phyloP scores from a whole-genome alignment of 2,888 invertebrate species.

The Abscondita cerata region DNA sequence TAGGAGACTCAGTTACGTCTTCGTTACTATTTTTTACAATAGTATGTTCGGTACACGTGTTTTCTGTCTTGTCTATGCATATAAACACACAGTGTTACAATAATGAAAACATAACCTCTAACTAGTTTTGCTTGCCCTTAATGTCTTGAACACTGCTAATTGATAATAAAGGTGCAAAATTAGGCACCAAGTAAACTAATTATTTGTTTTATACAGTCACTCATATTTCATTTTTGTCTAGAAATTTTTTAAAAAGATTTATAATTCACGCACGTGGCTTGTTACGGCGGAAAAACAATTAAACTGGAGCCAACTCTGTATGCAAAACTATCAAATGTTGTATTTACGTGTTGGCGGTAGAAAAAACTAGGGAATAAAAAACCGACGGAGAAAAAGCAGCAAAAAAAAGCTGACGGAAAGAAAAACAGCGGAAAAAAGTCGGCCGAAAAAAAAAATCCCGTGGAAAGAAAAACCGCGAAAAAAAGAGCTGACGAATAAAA shows the following conservation, averaged over 20 bases:
- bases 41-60: not conserved
- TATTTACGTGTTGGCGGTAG: not conserved
- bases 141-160: not conserved
- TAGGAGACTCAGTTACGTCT: not conserved
- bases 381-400: too few species aligned
- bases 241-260: not conserved
- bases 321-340: not conserved
- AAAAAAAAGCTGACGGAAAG: too few species aligned
- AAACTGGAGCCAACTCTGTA: not conserved
- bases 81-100: not conserved
- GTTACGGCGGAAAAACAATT: not conserved
- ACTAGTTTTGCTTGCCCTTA: not conserved
- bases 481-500: too few species aligned
- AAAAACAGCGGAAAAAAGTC: too few species aligned
- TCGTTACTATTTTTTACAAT: not conserved
- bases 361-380: too few species aligned
- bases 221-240: not conserved
- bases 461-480: too few species aligned
- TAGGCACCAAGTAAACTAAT: not conserved
- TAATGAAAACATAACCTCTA: not conserved
- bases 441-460: too few species aligned
- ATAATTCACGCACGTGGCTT: not conserved
- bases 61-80: not conserved
- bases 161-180: not conserved
- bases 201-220: not conserved